Evolutionary conservation across 30 jellyfish, hydroid and myxozoan species (phyloP).

Genomic region (Hydractinia symbiolongicarpus): DNA sequence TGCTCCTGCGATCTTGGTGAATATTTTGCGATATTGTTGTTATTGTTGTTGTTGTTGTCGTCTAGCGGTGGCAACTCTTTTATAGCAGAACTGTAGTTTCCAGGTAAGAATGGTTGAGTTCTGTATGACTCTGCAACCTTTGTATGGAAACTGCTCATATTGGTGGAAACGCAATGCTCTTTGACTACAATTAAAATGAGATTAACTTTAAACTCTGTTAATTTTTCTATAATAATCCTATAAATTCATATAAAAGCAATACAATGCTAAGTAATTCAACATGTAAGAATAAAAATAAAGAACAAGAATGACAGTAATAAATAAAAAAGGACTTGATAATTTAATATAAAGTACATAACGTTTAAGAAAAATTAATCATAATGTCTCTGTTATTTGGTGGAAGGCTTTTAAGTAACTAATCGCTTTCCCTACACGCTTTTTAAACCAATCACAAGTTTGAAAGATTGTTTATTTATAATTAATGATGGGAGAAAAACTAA

Average conservation of each 20-base stretch:
- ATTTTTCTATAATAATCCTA: neutral
- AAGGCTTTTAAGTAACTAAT: neutral
- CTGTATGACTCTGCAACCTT: slow-evolving; percentile 10
- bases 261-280: too few species aligned
- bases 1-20: neutral
- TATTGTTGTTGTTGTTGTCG: slow-evolving; percentile 20
- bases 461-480: slow-evolving; percentile 12
- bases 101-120: neutral
- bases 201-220: neutral
- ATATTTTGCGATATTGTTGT: neutral
- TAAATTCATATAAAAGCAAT: neutral
- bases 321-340: too few species aligned
- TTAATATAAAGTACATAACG: too few species aligned
- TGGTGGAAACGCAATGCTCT: neutral
- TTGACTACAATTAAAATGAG: slow-evolving; percentile 19
- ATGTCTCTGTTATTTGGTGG: too few species aligned
- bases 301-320: too few species aligned
- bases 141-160: slow-evolving; percentile 13
- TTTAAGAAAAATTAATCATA: too few species aligned
- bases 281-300: too few species aligned
- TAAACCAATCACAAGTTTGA: slow-evolving; percentile 4
- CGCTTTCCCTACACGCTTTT: slow-evolving; percentile 4
- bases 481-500: slow-evolving; percentile 15
- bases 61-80: slow-evolving; percentile 17
- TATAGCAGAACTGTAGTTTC: neutral